Base-by-base conservation (phyloP, 2,888 invertebrate genomes). In the Eurois occulta region DNA sequence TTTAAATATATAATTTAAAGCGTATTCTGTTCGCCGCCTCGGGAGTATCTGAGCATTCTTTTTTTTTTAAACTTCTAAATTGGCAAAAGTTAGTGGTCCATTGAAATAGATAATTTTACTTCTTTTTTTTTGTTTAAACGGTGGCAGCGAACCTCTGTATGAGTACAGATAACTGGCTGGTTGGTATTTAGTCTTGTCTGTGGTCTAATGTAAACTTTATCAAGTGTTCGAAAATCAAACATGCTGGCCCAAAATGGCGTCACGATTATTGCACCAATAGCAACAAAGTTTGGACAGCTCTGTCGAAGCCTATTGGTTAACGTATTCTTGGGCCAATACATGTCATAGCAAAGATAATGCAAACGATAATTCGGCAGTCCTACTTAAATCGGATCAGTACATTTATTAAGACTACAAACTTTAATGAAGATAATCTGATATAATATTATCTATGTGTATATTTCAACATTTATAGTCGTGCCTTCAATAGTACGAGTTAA, bases 1-100 rank as follows among this genome's bases (percentile, higher is more conserved):
- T 87, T 82, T 87, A 81, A 79, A 82, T 85, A 82, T 82, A 81
- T 85, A 87, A 90, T 92, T 94, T 95, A 93, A 92, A 93, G 95
- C 95, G 95, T 95, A 94, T 94, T 92, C 88, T 90, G 89, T 91
- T 88, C 88, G 90, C 95, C 94, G 95, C 95, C 95, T 92, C 90
- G 93, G 91, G 88, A 92, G 87, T 91, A 90, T 89, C 89, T 90
- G 89, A 88, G 89, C 88, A 86, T 80, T 83, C 18, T 32, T 80
- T 87, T 86, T 80, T 86, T 88, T 89, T 87, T 83, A 75, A 58
- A 82, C 79, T 87, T 83, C 86, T 88, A 88, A 89, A 80, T 89
- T 86, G 88, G 88, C 87, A 88, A 83, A 78, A 75, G 76, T 85
- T 86, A 64, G 78, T 87, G 90, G 90, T 89, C 88, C 90, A 72